Evolutionary conservation across 2,797 vertebrate species (phyloP).

Genomic region (Catharus ustulatus): DNA sequence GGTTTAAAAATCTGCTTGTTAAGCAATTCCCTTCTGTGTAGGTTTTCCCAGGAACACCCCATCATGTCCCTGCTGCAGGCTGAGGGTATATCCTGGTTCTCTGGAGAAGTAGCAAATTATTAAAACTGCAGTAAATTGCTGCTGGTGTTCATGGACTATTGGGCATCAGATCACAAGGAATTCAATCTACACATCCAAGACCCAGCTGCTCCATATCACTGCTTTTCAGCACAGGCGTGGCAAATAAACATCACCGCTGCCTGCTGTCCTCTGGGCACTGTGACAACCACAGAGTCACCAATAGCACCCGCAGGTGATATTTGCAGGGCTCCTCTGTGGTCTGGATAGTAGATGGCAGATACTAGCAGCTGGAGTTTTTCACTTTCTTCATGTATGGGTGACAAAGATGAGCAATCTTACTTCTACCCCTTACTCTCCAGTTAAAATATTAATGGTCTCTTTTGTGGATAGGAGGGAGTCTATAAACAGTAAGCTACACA

Average conservation of each 20-base stretch:
- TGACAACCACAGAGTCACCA: accelerated
- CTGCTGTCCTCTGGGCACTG: neutral
- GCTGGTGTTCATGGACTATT: neutral
- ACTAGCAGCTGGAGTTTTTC: neutral
- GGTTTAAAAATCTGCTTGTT: neutral
- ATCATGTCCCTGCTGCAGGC: neutral
- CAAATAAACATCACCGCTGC: neutral
- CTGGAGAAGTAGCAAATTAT: neutral
- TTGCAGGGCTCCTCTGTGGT: neutral
- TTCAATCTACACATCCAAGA: neutral
- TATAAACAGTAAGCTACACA: neutral
- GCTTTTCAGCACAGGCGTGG: neutral
- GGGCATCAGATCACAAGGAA: neutral
- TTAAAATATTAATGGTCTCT: neutral
- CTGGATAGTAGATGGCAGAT: neutral
- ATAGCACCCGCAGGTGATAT: neutral
- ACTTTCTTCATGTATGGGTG: neutral
- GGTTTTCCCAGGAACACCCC: neutral
- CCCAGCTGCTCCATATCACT: accelerated
- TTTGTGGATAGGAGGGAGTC: neutral
- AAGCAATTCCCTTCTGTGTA: accelerated
- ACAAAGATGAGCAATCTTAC: neutral
- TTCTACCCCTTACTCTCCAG: neutral
- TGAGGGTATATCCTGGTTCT: accelerated
- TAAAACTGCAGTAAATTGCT: accelerated